Evolutionary conservation across 2,113 vertebrate genomes (phyloP).

Genomic region (Haemorhous mexicanus): DNA sequence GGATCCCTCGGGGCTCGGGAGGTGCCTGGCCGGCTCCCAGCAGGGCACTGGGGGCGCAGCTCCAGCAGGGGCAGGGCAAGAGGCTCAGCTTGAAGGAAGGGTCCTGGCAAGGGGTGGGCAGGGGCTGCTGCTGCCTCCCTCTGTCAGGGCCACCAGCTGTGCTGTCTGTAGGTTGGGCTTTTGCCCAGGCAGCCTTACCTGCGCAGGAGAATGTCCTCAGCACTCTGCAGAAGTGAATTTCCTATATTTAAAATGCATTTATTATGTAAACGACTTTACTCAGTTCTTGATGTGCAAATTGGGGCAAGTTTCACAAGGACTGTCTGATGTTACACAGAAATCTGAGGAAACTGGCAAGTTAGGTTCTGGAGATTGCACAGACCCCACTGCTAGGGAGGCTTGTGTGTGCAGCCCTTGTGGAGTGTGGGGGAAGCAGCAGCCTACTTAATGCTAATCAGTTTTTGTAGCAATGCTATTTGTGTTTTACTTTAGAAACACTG

Average conservation of each 20-base stretch:
- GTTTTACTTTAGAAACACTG: not conserved
- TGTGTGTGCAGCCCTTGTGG: not conserved
- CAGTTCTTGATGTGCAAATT: not conserved
- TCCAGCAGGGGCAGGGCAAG: not conserved
- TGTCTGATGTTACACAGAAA: too few relatives aligned
- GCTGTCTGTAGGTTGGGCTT: too few relatives aligned
- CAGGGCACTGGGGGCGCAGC: rapidly evolving
- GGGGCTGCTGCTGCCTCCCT: not conserved
- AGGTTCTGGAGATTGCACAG: not conserved
- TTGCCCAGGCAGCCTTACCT: not conserved
- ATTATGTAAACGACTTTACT: not conserved
- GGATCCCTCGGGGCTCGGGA: not conserved
- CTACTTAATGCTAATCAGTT: not conserved
- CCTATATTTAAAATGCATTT: not conserved
- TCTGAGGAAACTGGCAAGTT: not conserved
- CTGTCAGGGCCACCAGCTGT: not conserved
- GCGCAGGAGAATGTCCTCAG: not conserved
- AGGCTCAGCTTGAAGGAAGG: not conserved
- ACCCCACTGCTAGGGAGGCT: not conserved
- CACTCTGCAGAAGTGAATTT: not conserved
- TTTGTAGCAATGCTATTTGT: not conserved
- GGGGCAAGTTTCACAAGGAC: not conserved
- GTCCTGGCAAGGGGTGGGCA: not conserved
- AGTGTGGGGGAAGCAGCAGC: not conserved
- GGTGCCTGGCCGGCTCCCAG: not conserved